These are phyloP conservation scores for Silurus asotus DNA, from an alignment of 2,113 vertebrate species.

Conservation along the genomic window DNA sequence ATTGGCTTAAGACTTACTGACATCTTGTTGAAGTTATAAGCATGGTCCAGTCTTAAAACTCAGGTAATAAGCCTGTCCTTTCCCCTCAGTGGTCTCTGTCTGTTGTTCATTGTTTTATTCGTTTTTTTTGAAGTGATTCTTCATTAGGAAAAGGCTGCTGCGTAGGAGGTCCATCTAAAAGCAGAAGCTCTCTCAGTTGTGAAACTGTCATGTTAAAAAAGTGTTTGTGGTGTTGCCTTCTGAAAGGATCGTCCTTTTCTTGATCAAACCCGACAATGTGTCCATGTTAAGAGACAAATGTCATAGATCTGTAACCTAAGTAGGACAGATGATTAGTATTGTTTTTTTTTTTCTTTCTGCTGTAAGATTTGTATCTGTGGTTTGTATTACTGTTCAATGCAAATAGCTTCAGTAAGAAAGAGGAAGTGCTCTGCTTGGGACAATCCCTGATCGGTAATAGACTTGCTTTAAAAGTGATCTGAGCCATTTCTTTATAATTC, in stretches of 20 bases:
- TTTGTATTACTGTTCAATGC: constrained; percentile 27
- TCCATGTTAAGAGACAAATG: constrained; percentile 22
- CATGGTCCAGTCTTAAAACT: not conserved
- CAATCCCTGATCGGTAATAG: constrained; percentile 1
- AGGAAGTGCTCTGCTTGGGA: constrained; percentile 37
- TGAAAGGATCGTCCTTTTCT: not conserved
- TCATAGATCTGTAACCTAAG: not conserved
- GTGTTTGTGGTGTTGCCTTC: not conserved
- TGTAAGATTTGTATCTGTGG: constrained; percentile 40
- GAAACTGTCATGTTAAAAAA: constrained; percentile 43
- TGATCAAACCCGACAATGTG: not conserved
- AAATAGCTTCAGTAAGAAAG: constrained; percentile 36
- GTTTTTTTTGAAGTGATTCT: not conserved
- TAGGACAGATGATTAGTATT: not conserved
- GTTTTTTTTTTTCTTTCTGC: not conserved
- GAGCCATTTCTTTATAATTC: not conserved
- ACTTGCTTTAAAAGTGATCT: not conserved
- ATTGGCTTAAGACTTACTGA: not conserved
- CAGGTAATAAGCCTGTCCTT: not conserved
- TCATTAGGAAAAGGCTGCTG: not conserved
- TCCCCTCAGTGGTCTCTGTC: not conserved
- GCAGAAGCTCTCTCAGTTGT: constrained; percentile 43
- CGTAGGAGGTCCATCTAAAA: constrained; percentile 37
- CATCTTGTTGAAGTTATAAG: too few species aligned
- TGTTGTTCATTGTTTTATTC: not conserved